Evolutionary conservation across 2,797 vertebrate species (phyloP), one percentile per base, ranked within the genome.

Genomic region (Microctenopoma stevenorrisi): DNA sequence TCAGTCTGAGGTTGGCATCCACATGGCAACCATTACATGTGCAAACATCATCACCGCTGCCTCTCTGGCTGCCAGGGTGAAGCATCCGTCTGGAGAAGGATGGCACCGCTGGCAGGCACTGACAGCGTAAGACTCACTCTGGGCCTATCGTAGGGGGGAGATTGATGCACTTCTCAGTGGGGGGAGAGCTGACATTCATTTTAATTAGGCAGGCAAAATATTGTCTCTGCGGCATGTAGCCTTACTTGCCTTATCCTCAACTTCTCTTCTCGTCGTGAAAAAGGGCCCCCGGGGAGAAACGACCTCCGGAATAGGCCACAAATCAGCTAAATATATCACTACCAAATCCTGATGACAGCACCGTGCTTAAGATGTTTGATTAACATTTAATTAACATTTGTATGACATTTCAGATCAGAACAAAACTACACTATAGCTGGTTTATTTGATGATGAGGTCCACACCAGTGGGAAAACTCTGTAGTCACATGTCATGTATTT

Each of bases 341-440:
- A 65, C 66, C 35, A 38, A 82, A 83, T 88, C 82, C 76, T 12
- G 50, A 78, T 83, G 86, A 90, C 86, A 86, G 88, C 83, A 83
- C 72, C 72, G 68, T 62, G 77, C 67, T 87, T 89, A 85, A 81
- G 84, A 88, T 87, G 84, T 89, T 92, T 92, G 88, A 93, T 93
- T 93, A 93, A 92, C 91, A 93, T 94, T 92, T 90, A 88, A 92
- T 94, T 93, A 91, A 93, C 92, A 94, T 94, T 93, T 92, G 72
- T 83, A 59, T 92, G 91, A 89, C 93, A 94, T 94, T 94, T 93
- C 52, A 74, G 50, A 75, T 88, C 75, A 74, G 69, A 80, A 58
- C 26, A 68, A 79, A 87, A 84, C 70, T 82, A 76, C 74, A 72
- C 77, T 58, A 82, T 62, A 64, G 82, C 47, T 30, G 47, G 26